phyloP scores from a whole-genome alignment of 92 coral and sea anemone genomes.

The Pocillopora meandrina region DNA sequence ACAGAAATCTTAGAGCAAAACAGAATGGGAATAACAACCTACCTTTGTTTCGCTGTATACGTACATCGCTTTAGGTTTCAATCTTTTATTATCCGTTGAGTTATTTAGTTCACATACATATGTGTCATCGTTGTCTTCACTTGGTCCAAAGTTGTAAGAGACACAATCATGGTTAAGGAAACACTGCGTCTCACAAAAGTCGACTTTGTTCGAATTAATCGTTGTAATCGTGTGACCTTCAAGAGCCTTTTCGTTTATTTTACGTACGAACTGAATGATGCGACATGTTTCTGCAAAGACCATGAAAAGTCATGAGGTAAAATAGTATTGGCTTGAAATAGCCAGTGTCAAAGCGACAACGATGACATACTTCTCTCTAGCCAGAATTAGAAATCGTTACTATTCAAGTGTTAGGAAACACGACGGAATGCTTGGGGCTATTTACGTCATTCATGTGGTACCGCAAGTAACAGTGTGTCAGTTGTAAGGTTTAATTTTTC shows the following conservation, averaged over 20 bases:
- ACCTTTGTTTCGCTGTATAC: not conserved
- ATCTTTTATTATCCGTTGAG: not conserved
- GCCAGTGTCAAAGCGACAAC: too few species aligned
- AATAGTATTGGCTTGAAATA: too few species aligned
- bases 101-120: not conserved
- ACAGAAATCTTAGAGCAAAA: too few species aligned
- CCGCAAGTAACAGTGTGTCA: too few species aligned
- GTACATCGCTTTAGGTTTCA: not conserved
- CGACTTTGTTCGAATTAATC: not conserved
- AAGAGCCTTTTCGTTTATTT: not conserved
- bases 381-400: too few species aligned
- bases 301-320: too few species aligned
- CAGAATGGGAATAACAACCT: not conserved
- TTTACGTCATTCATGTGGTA: too few species aligned
- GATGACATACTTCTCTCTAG: too few species aligned
- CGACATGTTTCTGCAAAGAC: not conserved
- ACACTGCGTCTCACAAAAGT: not conserved
- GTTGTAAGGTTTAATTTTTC: too few species aligned
- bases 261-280: not conserved
- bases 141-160: not conserved
- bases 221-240: not conserved
- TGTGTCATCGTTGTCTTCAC: not conserved
- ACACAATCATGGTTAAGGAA: not conserved
- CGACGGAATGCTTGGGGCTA: too few species aligned
- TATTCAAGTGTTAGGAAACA: too few species aligned